These are phyloP conservation scores for Florisuga fusca DNA, from an alignment of 2,797 vertebrate species.

Conservation along the genomic window DNA sequence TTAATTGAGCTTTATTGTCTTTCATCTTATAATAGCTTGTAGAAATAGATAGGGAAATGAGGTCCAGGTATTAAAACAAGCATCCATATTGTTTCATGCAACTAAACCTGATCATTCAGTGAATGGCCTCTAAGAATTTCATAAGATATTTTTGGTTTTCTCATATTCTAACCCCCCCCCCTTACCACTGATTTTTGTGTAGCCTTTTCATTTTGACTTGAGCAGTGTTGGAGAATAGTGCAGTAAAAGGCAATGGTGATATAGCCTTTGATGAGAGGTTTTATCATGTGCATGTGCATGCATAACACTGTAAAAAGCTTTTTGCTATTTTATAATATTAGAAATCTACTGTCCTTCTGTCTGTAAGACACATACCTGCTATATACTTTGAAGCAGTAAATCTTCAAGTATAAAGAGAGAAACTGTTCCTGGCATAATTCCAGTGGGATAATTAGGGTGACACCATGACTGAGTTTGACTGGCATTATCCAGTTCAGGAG, in stretches of 20 bases:
- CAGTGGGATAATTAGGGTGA: not conserved
- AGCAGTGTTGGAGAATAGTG: not conserved
- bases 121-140: not conserved
- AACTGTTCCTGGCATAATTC: not conserved
- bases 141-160: not conserved
- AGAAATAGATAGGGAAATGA: not conserved
- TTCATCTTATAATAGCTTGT: not conserved
- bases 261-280: not conserved
- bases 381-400: not conserved
- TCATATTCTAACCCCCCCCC: not conserved
- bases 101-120: not conserved
- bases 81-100: not conserved
- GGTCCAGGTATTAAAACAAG: not conserved
- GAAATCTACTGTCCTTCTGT: not conserved
- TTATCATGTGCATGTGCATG: not conserved
- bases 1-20: not conserved
- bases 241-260: not conserved
- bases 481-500: not conserved
- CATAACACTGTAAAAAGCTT: not conserved
- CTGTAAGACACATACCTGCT: not conserved
- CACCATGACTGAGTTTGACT: not conserved
- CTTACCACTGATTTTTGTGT: not conserved
- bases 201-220: not conserved
- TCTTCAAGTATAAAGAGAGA: not conserved
- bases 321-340: not conserved